A percentile compares a stretch with the other conserved stretches of the same genome.
phyloP scores from a whole-genome alignment of 1,140 invertebrate genomes.

The Cheumatopsyche charites region DNA sequence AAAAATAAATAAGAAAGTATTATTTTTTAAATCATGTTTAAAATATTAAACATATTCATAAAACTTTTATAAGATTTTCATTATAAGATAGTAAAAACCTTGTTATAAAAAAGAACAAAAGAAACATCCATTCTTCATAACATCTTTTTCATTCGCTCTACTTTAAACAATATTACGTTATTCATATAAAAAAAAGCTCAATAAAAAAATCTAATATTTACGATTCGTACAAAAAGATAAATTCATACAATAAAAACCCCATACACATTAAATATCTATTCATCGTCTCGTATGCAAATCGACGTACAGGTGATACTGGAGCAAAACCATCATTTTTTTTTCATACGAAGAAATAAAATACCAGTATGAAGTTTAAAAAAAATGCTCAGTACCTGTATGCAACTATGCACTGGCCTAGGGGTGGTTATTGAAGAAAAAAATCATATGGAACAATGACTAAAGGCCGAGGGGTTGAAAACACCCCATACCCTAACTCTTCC shows the following conservation, averaged over 20 bases:
- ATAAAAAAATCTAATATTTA: no score
- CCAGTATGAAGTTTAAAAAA: constrained; percentile 22
- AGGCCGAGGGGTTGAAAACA: constrained; percentile 26
- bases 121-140: no score
- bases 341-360: constrained; percentile 8
- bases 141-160: background rate
- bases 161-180: background rate
- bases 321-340: constrained; percentile 33
- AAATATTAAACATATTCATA: background rate
- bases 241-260: no score
- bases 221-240: no score
- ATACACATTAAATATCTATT: constrained; percentile 23
- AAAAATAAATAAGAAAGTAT: no score
- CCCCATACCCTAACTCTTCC: constrained; percentile 5
- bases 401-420: background rate
- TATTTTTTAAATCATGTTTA: no score
- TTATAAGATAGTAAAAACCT: no score
- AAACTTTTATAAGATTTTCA: background rate
- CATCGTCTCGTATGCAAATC: constrained; percentile 22
- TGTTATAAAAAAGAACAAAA: no score
- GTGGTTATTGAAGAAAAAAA: constrained; percentile 25
- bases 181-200: no score
- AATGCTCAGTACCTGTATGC: constrained; percentile 19
- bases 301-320: constrained; percentile 32
- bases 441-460: constrained; percentile 19